Base-by-base conservation (phyloP, 2,888 invertebrate genomes). In the Pristionchus fissidentatus region DNA sequence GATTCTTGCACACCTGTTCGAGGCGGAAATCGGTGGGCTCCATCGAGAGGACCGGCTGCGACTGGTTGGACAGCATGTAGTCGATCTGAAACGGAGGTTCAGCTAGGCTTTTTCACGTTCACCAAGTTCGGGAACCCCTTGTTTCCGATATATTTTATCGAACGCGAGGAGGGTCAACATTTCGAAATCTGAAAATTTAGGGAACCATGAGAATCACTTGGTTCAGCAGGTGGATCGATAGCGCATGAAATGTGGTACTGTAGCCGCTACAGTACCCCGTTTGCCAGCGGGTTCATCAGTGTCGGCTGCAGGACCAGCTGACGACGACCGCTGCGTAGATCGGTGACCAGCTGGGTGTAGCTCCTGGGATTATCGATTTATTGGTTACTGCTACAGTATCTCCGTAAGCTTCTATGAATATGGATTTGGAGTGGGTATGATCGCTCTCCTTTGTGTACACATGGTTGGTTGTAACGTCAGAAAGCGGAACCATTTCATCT, bases 1-100 rank as follows among this genome's bases (percentile, higher is more conserved):
- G 73, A 46, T 75, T 29, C 3, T 26, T 46, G 73, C 73, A 75
- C 29, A 75, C 73, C n/a, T 75, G 73, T 29, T 75, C 46, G 10
- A 75, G 43, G 0, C 73, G 73, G 29, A 29, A 75, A 7, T 46
- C 46, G 15, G 73, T 75, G 1, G 46, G 46, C 0, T 43, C 43
- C 46, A 46, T 46, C 26, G 29, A 8, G 13, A 75, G 43, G 22
- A 75, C 73, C 22, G 73, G 73, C 3, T 2, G n/a, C 8, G 73
- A 75, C 1, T 10, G 8, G 15, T 43, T 46, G 7, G 73, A 46
- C 29, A 75, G 46, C 73, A 75, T 43, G 73, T 46, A 75, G 73
- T 75, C 46, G 46, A 46, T 41, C 41, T 43, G 73, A 35, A 62
- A 4, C 10, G 49, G 49, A 49, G 49, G 19, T n/a, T n/a, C n/a